Evolutionary conservation across 2,888 invertebrate species (phyloP).

Genomic region (Morpho helenor): DNA sequence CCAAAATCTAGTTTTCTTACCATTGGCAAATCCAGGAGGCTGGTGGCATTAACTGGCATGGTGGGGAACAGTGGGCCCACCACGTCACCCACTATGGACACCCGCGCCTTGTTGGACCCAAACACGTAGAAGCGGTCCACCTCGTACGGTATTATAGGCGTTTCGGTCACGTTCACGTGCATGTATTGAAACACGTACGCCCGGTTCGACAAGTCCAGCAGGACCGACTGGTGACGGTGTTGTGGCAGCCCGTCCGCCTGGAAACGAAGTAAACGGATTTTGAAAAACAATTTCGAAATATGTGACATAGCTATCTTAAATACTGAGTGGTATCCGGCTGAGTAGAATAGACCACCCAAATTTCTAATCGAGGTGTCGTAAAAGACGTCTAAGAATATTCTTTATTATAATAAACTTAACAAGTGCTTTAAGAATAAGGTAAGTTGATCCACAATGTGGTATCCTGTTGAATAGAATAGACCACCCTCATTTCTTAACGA

Average conservation of each 20-base stretch:
- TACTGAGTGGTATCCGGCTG: too few relatives aligned
- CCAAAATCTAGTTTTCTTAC: too few relatives aligned
- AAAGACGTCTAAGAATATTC: too few relatives aligned
- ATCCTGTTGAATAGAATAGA: too few relatives aligned
- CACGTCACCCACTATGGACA: constrained; percentile 94
- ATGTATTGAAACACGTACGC: constrained; percentile 96
- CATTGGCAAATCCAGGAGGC: constrained; percentile 89
- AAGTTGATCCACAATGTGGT: too few relatives aligned
- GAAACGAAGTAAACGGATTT: neutral
- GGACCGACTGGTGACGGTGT: constrained; percentile 93
- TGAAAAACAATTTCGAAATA: neutral
- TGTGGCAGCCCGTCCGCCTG: constrained; percentile 95
- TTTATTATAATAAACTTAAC: too few relatives aligned
- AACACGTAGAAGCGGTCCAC: constrained; percentile 93
- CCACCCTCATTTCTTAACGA: too few relatives aligned
- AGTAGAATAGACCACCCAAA: too few relatives aligned
- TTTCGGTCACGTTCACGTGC: constrained; percentile 97
- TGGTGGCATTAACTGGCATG: constrained; percentile 94
- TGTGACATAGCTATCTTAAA: neutral
- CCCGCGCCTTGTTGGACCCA: constrained; percentile 91
- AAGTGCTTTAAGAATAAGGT: too few relatives aligned
- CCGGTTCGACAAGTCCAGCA: constrained; percentile 94
- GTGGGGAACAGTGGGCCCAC: constrained; percentile 96
- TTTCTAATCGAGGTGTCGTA: too few relatives aligned
- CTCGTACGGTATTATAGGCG: constrained; percentile 94